These are phyloP conservation scores for Bettongia penicillata DNA, from an alignment of 2,113 vertebrate genomes.

Conservation along the genomic window DNA sequence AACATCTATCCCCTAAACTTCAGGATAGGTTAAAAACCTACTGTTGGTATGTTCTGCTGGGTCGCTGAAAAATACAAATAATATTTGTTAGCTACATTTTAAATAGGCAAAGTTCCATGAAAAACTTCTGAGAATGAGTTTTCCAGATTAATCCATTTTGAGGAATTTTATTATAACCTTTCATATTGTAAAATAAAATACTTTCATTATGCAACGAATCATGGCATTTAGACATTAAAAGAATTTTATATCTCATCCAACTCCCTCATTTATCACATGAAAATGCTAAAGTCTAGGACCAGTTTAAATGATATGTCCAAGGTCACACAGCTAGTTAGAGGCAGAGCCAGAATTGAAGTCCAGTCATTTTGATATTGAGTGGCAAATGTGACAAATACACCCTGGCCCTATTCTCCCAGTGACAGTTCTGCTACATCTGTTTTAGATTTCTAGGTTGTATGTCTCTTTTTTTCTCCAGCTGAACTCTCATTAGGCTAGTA, in stretches of 20 bases:
- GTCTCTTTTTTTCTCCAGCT: background rate
- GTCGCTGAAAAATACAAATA: background rate
- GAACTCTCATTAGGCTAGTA: background rate
- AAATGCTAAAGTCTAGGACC: background rate
- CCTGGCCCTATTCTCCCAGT: background rate
- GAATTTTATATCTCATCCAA: background rate
- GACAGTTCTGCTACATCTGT: background rate
- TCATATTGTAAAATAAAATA: background rate
- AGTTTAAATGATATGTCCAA: background rate
- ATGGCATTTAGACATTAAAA: background rate
- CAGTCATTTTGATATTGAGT: background rate
- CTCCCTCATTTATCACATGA: background rate
- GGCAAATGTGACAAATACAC: background rate
- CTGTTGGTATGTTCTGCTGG: background rate
- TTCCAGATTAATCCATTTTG: background rate
- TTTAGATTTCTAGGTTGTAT: background rate
- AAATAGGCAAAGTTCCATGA: background rate
- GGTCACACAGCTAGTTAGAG: background rate
- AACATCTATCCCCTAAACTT: background rate
- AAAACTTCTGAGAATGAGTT: background rate
- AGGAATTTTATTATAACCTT: background rate
- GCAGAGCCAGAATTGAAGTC: background rate
- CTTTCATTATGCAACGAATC: background rate
- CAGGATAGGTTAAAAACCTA: background rate
- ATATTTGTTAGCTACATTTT: background rate